Evolutionary conservation across 2,113 vertebrate species (phyloP).

Genomic region (Grammomys dolichurus): DNA sequence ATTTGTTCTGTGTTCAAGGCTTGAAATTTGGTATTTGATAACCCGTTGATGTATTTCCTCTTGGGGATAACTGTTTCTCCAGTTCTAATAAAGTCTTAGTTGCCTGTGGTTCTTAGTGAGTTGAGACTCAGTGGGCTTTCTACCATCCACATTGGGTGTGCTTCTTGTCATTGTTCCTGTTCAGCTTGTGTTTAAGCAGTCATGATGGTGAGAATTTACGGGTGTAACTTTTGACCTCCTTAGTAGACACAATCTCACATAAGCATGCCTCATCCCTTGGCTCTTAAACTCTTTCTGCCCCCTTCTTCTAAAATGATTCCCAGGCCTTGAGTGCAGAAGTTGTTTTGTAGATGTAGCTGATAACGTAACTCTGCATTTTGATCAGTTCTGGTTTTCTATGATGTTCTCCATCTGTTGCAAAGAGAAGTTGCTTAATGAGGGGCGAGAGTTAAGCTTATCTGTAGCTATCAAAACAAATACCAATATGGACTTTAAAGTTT

Average conservation of each 20-base stretch:
- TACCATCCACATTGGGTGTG: not conserved
- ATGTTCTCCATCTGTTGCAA: not conserved
- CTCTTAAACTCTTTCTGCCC: not conserved
- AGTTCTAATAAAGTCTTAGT: not conserved
- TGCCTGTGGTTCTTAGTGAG: not conserved
- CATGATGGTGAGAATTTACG: not conserved
- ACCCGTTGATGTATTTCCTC: not conserved
- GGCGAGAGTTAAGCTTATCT: not conserved
- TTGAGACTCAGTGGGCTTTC: not conserved
- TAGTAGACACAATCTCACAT: not conserved
- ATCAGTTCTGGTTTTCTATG: not conserved
- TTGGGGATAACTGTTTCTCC: not conserved
- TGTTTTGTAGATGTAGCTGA: not conserved
- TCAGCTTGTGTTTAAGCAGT: not conserved
- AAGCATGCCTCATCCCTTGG: not conserved
- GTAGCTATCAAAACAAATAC: not conserved
- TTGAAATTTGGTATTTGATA: not conserved
- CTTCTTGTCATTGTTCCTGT: not conserved
- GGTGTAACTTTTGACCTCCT: not conserved
- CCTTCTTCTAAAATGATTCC: not conserved
- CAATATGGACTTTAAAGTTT: not conserved
- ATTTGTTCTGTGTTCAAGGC: no score
- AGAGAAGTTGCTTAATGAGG: not conserved
- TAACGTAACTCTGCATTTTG: not conserved
- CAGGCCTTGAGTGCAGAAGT: not conserved